These are phyloP conservation scores for Callipepla squamata DNA, from an alignment of 2,113 vertebrate genomes.

Conservation along the genomic window DNA sequence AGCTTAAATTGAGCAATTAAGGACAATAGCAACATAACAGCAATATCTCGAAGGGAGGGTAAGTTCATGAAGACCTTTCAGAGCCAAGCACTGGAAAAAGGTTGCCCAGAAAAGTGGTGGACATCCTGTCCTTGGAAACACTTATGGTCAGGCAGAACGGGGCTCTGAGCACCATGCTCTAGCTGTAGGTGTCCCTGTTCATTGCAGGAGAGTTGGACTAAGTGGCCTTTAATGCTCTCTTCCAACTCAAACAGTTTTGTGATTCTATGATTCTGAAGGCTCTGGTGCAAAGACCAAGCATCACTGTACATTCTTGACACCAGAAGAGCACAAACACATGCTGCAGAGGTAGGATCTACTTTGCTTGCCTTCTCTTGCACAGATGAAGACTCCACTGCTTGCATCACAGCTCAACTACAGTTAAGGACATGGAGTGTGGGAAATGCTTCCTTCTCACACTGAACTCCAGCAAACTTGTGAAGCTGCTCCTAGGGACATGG, in stretches of 20 bases:
- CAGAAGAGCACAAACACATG: neutral
- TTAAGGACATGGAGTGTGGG: neutral
- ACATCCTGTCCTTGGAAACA: too few relatives aligned
- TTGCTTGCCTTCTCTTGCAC: neutral
- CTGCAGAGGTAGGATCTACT: neutral
- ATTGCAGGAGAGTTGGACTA: too few relatives aligned
- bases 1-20: slow-evolving; percentile 40
- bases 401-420: neutral
- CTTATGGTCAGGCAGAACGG: too few relatives aligned
- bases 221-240: too few relatives aligned
- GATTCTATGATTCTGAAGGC: neutral
- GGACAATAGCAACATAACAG: neutral
- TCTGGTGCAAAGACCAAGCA: neutral
- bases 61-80: too few relatives aligned
- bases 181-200: too few relatives aligned
- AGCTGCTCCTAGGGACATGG: neutral
- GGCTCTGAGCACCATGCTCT: too few relatives aligned
- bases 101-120: neutral
- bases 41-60: neutral
- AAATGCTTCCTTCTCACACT: neutral
- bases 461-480: neutral
- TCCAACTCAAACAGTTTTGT: too few relatives aligned
- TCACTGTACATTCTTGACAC: neutral
- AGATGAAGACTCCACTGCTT: neutral
- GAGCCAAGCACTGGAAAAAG: too few relatives aligned